These are phyloP conservation scores for Archips crataeganus DNA, from an alignment of 2,888 invertebrate species.

Conservation along the genomic window DNA sequence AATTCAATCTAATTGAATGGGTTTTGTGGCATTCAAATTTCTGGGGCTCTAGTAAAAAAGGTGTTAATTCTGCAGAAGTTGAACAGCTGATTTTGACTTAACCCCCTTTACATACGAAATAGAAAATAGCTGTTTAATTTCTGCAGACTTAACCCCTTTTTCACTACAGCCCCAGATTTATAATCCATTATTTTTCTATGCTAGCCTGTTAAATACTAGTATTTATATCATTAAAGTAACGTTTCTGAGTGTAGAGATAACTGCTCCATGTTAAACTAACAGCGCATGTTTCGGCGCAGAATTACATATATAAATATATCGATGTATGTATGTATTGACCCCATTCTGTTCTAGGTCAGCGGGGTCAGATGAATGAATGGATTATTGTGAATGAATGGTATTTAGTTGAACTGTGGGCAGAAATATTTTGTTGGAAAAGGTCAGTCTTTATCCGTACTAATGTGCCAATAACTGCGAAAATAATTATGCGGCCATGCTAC, in stretches of 20 bases:
- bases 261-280: neutral
- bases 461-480: neutral
- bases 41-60: too few relatives aligned
- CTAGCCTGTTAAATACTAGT: too few relatives aligned
- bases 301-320: neutral
- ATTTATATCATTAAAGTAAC: too few relatives aligned
- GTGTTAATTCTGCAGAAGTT: too few relatives aligned
- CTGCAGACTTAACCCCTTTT: too few relatives aligned
- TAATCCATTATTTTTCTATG: too few relatives aligned
- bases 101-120: too few relatives aligned
- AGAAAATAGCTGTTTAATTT: too few relatives aligned
- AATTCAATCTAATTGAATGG: too few relatives aligned
- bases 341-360: conserved; percentile 36
- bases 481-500: neutral
- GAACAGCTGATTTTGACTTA: too few relatives aligned
- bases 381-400: conserved; percentile 15
- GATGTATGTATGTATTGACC: conserved; percentile 20
- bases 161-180: too few relatives aligned
- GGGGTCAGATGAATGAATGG: conserved; percentile 28
- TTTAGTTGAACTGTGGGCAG: neutral
- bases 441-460: neutral
- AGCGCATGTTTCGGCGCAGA: conserved; percentile 34
- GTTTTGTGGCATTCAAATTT: too few relatives aligned
- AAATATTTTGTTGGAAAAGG: neutral
- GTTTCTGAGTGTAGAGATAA: neutral